phyloP scores from a whole-genome alignment of 2,113 vertebrate genomes.

The Amia ocellicauda region DNA sequence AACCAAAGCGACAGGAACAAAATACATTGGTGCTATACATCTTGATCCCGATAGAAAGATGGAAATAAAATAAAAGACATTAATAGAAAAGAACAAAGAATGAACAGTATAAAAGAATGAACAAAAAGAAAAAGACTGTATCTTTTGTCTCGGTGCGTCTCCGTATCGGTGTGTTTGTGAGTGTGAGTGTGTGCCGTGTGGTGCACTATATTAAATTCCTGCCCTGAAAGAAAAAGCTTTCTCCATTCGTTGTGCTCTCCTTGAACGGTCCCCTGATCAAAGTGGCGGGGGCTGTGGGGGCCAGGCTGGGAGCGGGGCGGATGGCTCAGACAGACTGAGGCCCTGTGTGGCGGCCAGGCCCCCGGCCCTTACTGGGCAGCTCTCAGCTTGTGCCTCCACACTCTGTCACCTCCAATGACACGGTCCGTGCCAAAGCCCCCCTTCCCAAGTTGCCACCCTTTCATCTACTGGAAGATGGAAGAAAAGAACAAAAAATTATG shows the following conservation, averaged over 20 bases:
- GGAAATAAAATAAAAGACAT: no score
- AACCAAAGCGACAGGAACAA: no score
- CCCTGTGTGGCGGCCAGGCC: fast-evolving
- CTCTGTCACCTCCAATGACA: constrained; percentile 37
- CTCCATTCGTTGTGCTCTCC: constrained; percentile 20
- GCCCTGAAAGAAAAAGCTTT: constrained; percentile 10
- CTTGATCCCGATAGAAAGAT: no score
- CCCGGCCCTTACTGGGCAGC: background rate
- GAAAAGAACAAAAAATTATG: no score
- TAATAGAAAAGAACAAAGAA: no score
- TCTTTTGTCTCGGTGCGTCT: constrained; percentile 5
- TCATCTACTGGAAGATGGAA: constrained; percentile 31
- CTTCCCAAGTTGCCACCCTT: constrained; percentile 19
- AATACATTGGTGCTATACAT: background rate
- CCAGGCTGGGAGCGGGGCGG: constrained; percentile 18
- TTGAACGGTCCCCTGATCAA: constrained; percentile 24
- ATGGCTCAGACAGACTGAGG: constrained; percentile 22
- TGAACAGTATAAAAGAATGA: no score
- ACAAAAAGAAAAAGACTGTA: background rate
- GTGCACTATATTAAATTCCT: constrained; percentile 21
- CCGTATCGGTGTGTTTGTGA: constrained; percentile 1
- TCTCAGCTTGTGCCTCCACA: constrained; percentile 29
- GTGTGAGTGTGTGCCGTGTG: constrained; percentile 11
- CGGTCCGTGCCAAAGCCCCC: constrained; percentile 23
- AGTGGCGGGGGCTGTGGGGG: background rate